Evolutionary conservation across 2,797 vertebrate genomes (phyloP).

Genomic region (Malurus splendens): DNA sequence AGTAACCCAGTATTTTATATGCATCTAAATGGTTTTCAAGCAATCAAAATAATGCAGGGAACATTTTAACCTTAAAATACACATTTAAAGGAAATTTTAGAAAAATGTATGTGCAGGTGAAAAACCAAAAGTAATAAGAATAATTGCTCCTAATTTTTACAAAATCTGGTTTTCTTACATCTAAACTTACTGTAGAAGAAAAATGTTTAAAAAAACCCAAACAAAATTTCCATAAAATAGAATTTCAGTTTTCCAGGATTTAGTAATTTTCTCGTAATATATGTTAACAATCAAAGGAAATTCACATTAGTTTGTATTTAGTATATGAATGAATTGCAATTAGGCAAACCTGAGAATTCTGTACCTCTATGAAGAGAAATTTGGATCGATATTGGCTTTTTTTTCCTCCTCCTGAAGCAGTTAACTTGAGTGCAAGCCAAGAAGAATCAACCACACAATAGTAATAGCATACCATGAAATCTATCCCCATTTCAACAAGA

Average conservation of each 20-base stretch:
- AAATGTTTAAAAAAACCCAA: fast-evolving
- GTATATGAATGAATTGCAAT: not conserved
- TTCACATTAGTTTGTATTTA: not conserved
- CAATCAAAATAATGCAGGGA: not conserved
- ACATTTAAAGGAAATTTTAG: not conserved
- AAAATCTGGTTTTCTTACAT: not conserved
- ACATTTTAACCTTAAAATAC: not conserved
- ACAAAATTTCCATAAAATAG: not conserved
- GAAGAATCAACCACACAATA: not conserved
- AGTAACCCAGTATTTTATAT: not conserved
- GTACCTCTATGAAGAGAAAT: not conserved
- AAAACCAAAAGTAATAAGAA: not conserved
- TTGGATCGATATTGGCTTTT: not conserved
- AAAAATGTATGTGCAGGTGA: not conserved
- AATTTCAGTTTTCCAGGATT: not conserved
- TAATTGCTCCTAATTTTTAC: not conserved
- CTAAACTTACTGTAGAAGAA: not conserved
- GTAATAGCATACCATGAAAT: conserved; percentile 14
- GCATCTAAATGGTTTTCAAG: not conserved
- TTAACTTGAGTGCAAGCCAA: conserved; percentile 17
- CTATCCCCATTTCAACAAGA: conserved; percentile 12
- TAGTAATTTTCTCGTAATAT: not conserved
- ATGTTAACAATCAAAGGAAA: not conserved
- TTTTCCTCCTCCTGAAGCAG: not conserved
- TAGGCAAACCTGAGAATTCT: not conserved